Evolutionary conservation across 2,797 vertebrate species (phyloP), one percentile per base, ranked within the genome.

Genomic region (Semotilus atromaculatus): DNA sequence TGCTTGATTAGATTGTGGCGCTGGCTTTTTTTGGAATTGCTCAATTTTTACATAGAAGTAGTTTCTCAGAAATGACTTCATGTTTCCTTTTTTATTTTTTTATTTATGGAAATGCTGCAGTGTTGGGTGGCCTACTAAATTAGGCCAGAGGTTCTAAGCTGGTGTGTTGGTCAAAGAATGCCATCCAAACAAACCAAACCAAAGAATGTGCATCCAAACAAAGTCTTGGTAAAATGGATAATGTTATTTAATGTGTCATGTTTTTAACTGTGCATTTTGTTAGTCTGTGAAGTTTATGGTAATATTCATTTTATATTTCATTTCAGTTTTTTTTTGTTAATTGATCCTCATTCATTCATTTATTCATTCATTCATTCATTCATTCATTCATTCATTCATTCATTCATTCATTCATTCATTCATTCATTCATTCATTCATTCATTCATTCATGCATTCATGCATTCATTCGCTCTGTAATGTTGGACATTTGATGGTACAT

Each of bases 21-120:
- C 8, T 34, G 73, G 10, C 36, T 53, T 43, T 77, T 31, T 77
- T 66, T 16, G 5, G 26, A 48, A n/a, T 68, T 80, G 31, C 29
- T 19, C 5, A 18, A 68, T 38, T 67, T 68, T 80, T 68, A 7
- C 75, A 77, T 40, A 40, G 36, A 29, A 62, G 34, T 43, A 29
- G 16, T 62, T 62, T 62, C 55, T 79, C 60, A 79, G 40, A 79
- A 64, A 66, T 79, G 1, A 62, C 76, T 21, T 78, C n/a, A 78
- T 21, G 58, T 43, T 43, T 10, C 5, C 23, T 34, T 38, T n/a
- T 74, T 40, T 60, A n/a, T 26, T 19, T 29, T n/a, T 62, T 77
- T 8, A 14, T 29, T 18, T 64, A 29, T 45, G 58, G 38, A 43
- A 16, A 62, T 43, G 14, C 5, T 43, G 8, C 53, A 40, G 26